A percentile compares a stretch with the other conserved stretches of the same genome.
Evolutionary conservation across 2,888 invertebrate species (phyloP).

Genomic region (Petrolisthes cinctipes): DNA sequence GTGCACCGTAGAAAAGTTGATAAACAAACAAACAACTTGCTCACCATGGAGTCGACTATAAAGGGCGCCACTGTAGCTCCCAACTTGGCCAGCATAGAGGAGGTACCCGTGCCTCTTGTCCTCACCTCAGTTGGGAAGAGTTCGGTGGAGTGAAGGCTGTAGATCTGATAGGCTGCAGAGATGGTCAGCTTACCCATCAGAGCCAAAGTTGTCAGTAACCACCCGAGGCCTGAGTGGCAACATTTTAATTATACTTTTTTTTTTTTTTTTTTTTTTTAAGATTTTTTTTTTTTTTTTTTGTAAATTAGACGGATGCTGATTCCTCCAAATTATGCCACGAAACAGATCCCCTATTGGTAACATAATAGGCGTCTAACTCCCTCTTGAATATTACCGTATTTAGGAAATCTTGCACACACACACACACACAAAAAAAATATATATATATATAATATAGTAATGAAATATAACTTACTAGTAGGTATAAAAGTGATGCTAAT

Average conservation of each 20-base stretch:
- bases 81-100: not conserved
- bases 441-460: too few species aligned
- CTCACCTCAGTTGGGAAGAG: slow-evolving; percentile 41
- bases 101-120: slow-evolving; percentile 29
- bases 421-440: too few species aligned
- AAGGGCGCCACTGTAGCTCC: slow-evolving; percentile 9
- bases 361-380: too few species aligned
- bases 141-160: slow-evolving; percentile 27
- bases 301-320: too few species aligned
- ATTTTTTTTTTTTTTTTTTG: not conserved
- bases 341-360: too few species aligned
- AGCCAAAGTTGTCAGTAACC: slow-evolving; percentile 36
- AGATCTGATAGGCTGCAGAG: slow-evolving; percentile 40
- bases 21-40: not conserved
- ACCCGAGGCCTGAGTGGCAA: slow-evolving; percentile 18
- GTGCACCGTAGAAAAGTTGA: too few species aligned
- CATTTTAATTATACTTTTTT: not conserved
- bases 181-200: slow-evolving; percentile 39
- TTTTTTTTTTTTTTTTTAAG: not conserved
- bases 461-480: not conserved
- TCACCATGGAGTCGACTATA: slow-evolving; percentile 20
- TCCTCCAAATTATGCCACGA: too few species aligned
- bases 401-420: too few species aligned
- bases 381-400: too few species aligned
- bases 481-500: slow-evolving; percentile 8